A percentile compares a stretch with the other conserved stretches of the same genome.
Evolutionary conservation across 2,888 invertebrate species (phyloP).

Genomic region (Bruchidius siliquastri): DNA sequence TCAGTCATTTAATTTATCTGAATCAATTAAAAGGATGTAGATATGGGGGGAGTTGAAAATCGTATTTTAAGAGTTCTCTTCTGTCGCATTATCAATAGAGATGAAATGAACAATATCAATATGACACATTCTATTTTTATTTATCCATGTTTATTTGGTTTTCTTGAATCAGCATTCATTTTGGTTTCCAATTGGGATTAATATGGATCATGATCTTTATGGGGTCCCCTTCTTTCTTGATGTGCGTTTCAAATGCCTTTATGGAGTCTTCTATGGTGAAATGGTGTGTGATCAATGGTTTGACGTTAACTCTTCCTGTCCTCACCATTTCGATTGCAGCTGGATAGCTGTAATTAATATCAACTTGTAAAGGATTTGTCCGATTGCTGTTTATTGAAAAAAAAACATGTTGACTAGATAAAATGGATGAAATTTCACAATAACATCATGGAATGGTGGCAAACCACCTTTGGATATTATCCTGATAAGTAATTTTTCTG

Average conservation of each 20-base stretch:
- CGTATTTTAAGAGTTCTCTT: too few species aligned
- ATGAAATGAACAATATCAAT: too few species aligned
- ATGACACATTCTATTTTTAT: not conserved
- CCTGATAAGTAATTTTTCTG: too few species aligned
- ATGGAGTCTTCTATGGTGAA: conserved; percentile 70
- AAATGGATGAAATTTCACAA: too few species aligned
- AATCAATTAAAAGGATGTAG: too few species aligned
- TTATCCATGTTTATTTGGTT: not conserved
- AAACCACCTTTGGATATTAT: too few species aligned
- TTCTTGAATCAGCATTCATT: not conserved
- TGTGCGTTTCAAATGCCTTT: conserved; percentile 79
- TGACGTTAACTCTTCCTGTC: conserved; percentile 72
- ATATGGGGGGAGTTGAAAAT: too few species aligned
- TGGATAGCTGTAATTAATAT: conserved; percentile 54
- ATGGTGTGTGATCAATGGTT: conserved; percentile 78
- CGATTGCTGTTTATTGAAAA: too few species aligned
- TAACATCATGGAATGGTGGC: too few species aligned
- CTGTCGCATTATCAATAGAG: too few species aligned
- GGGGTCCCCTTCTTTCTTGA: conserved; percentile 63
- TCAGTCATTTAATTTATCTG: too few species aligned
- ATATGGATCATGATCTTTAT: conserved; percentile 88
- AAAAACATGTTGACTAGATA: too few species aligned
- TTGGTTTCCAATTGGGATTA: conserved; percentile 36
- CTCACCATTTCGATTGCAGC: conserved; percentile 73
- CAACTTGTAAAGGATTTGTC: conserved; percentile 5